Percentiles rank a stretch among this genome's conserved stretches.
Evolutionary conservation across 2,888 invertebrate species (phyloP).

Genomic region (Epinotia brunnichana): DNA sequence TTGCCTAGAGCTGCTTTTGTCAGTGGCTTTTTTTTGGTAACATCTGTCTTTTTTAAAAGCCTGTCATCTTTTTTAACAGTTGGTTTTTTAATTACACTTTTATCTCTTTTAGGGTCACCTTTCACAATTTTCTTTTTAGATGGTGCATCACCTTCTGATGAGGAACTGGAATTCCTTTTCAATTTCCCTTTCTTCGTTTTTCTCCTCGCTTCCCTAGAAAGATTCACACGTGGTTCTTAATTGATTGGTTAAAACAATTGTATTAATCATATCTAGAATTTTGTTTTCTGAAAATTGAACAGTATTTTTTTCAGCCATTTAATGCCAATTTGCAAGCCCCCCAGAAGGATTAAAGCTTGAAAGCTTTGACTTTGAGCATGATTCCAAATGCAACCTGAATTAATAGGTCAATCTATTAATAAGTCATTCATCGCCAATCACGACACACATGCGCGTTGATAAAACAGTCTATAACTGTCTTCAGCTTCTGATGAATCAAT

Average conservation of each 20-base stretch:
- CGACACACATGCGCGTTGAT: too few relatives aligned
- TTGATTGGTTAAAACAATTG: not conserved
- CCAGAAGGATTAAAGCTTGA: too few relatives aligned
- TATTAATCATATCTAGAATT: not conserved
- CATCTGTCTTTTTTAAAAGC: slow-evolving; percentile 70
- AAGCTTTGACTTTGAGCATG: too few relatives aligned
- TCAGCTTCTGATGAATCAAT: too few relatives aligned
- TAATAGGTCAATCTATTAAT: too few relatives aligned
- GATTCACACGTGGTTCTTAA: not conserved
- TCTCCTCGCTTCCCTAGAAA: slow-evolving; percentile 75
- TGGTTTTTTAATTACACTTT: slow-evolving; percentile 76
- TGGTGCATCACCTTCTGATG: slow-evolving; percentile 86
- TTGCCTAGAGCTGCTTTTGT: slow-evolving; percentile 71
- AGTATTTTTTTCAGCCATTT: too few relatives aligned
- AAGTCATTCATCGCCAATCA: too few relatives aligned
- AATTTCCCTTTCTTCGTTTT: slow-evolving; percentile 81
- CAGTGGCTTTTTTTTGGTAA: slow-evolving; percentile 67
- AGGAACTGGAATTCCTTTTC: slow-evolving; percentile 85
- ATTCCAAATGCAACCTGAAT: too few relatives aligned
- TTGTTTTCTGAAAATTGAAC: not conserved
- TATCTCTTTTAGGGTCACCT: slow-evolving; percentile 73
- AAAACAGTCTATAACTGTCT: too few relatives aligned
- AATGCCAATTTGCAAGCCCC: too few relatives aligned
- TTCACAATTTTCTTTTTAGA: slow-evolving; percentile 82
- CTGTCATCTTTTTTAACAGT: slow-evolving; percentile 75